phyloP scores from a whole-genome alignment of 2,888 invertebrate species.

The Tachina fera region DNA sequence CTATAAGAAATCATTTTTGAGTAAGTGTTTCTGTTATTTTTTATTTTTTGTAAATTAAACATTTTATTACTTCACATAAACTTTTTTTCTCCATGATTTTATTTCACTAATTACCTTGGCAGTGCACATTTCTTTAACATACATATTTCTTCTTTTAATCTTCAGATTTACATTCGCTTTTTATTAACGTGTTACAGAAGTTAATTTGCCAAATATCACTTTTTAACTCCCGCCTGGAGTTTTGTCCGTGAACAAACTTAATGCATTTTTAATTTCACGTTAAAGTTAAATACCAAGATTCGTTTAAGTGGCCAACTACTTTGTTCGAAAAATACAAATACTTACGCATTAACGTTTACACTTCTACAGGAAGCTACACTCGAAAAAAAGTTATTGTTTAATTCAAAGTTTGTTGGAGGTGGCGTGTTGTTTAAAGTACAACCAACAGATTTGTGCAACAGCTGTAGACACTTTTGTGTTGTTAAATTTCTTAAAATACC shows the following conservation, averaged over 20 bases:
- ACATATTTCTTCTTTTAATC: not conserved
- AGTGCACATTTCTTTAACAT: too few relatives aligned
- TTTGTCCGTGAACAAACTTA: constrained; percentile 11
- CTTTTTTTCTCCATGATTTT: too few relatives aligned
- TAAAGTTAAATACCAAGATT: constrained; percentile 27
- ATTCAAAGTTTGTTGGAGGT: too few relatives aligned
- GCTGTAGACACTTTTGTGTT: too few relatives aligned
- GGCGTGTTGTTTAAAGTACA: too few relatives aligned
- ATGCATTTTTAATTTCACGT: constrained; percentile 60
- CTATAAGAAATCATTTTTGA: too few relatives aligned
- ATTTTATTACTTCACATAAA: too few relatives aligned
- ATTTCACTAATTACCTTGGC: too few relatives aligned
- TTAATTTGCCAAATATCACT: constrained; percentile 11
- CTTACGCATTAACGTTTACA: not conserved
- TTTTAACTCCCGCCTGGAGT: constrained; percentile 18
- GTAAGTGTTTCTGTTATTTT: too few relatives aligned
- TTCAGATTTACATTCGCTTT: not conserved
- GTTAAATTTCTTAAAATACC: too few relatives aligned
- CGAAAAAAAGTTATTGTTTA: not conserved
- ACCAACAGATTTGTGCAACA: too few relatives aligned
- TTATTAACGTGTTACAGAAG: constrained; percentile 27
- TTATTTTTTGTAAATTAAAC: too few relatives aligned
- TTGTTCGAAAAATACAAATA: not conserved
- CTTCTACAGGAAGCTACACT: not conserved
- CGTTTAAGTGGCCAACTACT: constrained; percentile 47